Percentiles rank a stretch among this genome's conserved stretches.
phyloP scores from a whole-genome alignment of 1,140 invertebrate genomes.

The Spodoptera litura region DNA sequence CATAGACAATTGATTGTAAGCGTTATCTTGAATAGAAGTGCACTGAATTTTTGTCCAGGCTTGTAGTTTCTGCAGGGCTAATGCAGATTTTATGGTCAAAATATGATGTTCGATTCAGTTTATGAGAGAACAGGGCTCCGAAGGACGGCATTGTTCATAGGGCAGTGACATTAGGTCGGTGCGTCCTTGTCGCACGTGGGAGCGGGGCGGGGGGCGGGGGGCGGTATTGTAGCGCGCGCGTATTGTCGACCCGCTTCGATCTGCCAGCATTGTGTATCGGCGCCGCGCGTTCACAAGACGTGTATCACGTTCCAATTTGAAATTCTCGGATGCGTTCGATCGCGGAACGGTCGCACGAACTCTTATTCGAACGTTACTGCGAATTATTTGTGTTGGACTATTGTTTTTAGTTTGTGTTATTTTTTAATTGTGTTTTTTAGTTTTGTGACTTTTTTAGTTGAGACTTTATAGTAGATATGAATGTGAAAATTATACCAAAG shows the following conservation, averaged over 20 bases:
- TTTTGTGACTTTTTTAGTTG: constrained; percentile 67
- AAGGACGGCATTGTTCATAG: constrained; percentile 82
- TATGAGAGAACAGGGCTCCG: constrained; percentile 55
- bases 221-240: constrained; percentile 83
- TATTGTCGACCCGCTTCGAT: constrained; percentile 84
- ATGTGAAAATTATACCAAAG: constrained; percentile 77
- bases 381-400: constrained; percentile 61
- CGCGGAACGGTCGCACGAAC: constrained; percentile 64
- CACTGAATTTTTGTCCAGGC: constrained; percentile 42
- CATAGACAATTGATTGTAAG: constrained; percentile 83
- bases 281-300: constrained; percentile 70
- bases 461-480: constrained; percentile 33
- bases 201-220: constrained; percentile 70
- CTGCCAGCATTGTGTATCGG: constrained; percentile 82
- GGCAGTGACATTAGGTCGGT: constrained; percentile 83
- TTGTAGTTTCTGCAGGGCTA: neutral
- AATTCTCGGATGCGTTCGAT: constrained; percentile 64
- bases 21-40: constrained; percentile 66
- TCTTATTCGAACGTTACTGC: constrained; percentile 57
- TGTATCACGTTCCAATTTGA: constrained; percentile 60
- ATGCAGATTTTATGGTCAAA: constrained; percentile 32
- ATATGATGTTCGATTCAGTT: constrained; percentile 60
- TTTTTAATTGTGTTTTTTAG: constrained; percentile 64
- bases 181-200: constrained; percentile 82
- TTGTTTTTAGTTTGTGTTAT: constrained; percentile 65